A percentile compares a stretch with the other conserved stretches of the same genome.
phyloP scores from a whole-genome alignment of 2,888 invertebrate genomes.

The Hedychridium roseum region DNA sequence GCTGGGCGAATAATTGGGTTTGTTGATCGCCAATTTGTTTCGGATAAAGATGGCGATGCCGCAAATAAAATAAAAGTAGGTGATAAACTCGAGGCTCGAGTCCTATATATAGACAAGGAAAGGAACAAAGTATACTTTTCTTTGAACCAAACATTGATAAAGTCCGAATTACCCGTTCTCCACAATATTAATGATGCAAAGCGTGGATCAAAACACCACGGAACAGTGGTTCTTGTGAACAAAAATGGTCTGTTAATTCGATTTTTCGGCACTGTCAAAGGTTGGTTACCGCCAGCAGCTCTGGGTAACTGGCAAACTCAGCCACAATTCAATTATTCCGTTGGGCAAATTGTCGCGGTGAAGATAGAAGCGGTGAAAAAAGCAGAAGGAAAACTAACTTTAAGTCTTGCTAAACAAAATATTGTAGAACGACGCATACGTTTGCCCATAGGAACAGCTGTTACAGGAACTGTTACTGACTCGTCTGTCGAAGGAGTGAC shows the following conservation, averaged over 20 bases:
- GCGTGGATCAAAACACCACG: constrained; percentile 67
- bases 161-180: constrained; percentile 67
- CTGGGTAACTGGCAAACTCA: constrained; percentile 56
- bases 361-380: constrained; percentile 35
- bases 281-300: constrained; percentile 64
- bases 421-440: neutral
- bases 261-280: constrained; percentile 70
- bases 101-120: constrained; percentile 66
- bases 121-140: constrained; percentile 69
- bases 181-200: constrained; percentile 65
- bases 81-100: constrained; percentile 69
- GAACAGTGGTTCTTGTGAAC: constrained; percentile 67
- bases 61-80: constrained; percentile 68
- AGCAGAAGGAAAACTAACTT: constrained; percentile 24
- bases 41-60: constrained; percentile 33
- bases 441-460: constrained; percentile 39
- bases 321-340: constrained; percentile 65
- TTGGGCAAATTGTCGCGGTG: constrained; percentile 68
- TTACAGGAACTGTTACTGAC: constrained; percentile 50
- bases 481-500: constrained; percentile 47
- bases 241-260: constrained; percentile 66
- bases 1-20: constrained; percentile 41
- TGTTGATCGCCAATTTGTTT: constrained; percentile 45
- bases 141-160: constrained; percentile 72
- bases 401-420: constrained; percentile 21